A percentile compares a stretch with the other conserved stretches of the same genome.
Conservation (phyloP, 92 coral and sea anemone species). For the Paramuricea clavata region DNA sequence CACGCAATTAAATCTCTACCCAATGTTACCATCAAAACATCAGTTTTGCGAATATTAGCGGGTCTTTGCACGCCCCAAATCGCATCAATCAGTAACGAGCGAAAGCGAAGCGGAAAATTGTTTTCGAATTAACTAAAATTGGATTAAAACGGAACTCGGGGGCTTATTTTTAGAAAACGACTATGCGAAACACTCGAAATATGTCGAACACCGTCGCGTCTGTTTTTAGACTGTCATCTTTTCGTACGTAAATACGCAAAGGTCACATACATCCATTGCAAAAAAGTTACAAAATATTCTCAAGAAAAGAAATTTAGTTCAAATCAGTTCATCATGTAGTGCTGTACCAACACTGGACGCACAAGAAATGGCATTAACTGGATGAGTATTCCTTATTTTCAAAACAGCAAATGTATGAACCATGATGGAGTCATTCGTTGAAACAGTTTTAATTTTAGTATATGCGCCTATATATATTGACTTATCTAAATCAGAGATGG, state of each 20-base stretch:
- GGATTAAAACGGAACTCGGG: slow-evolving; percentile 28
- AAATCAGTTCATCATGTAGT: too few species aligned
- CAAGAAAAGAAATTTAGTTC: too few species aligned
- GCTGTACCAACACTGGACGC: too few species aligned
- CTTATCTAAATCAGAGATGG: too few species aligned
- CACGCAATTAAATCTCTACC: neutral
- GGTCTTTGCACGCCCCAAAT: slow-evolving; percentile 14
- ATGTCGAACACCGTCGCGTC: slow-evolving; percentile 9
- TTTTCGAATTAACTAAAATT: slow-evolving; percentile 13
- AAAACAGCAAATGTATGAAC: too few species aligned
- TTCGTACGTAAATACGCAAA: neutral
- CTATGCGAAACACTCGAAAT: slow-evolving; percentile 16
- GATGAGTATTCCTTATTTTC: too few species aligned
- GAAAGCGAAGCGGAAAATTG: slow-evolving; percentile 24
- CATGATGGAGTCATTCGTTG: too few species aligned
- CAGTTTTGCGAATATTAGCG: neutral
- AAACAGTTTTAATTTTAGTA: too few species aligned
- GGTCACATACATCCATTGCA: too few species aligned
- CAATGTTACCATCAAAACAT: neutral
- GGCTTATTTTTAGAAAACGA: slow-evolving; percentile 24
- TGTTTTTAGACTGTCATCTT: slow-evolving; percentile 15
- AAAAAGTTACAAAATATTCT: too few species aligned
- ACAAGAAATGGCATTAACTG: too few species aligned
- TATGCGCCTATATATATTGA: too few species aligned
- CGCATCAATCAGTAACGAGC: slow-evolving; percentile 15